Conservation (phyloP, 2,113 vertebrate species). For the Gadus chalcogrammus region DNA sequence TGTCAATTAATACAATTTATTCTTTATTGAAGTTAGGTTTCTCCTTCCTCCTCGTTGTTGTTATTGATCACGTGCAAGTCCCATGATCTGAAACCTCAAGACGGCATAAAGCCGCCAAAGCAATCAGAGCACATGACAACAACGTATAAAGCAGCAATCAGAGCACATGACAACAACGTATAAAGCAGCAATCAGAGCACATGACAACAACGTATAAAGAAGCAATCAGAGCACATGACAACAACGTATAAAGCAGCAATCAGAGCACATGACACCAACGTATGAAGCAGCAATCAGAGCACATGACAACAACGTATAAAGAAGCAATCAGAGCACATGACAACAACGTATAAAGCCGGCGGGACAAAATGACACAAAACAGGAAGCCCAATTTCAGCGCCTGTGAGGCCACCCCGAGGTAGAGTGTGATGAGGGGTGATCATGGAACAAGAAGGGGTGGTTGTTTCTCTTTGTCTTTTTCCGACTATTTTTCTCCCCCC, state of each 20-base stretch:
- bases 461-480: constrained; percentile 39
- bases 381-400: constrained; percentile 46
- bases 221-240: too few species aligned
- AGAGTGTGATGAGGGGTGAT: background rate
- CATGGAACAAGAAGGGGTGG: constrained; percentile 27
- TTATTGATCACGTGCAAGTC: too few species aligned
- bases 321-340: constrained; percentile 12
- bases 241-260: too few species aligned
- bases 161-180: too few species aligned
- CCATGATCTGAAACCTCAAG: too few species aligned
- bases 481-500: constrained; percentile 44
- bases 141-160: too few species aligned
- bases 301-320: too few species aligned
- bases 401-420: constrained; percentile 3
- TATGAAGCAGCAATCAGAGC: too few species aligned
- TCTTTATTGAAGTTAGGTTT: background rate
- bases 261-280: too few species aligned
- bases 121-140: too few species aligned
- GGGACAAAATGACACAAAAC: constrained; percentile 39
- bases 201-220: constrained; percentile 4
- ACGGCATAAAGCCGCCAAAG: background rate
- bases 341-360: background rate
- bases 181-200: background rate
- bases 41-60: background rate
- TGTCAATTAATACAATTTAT: background rate